phyloP scores from a whole-genome alignment of 2,797 vertebrate species.

The Margarornis squamiger region DNA sequence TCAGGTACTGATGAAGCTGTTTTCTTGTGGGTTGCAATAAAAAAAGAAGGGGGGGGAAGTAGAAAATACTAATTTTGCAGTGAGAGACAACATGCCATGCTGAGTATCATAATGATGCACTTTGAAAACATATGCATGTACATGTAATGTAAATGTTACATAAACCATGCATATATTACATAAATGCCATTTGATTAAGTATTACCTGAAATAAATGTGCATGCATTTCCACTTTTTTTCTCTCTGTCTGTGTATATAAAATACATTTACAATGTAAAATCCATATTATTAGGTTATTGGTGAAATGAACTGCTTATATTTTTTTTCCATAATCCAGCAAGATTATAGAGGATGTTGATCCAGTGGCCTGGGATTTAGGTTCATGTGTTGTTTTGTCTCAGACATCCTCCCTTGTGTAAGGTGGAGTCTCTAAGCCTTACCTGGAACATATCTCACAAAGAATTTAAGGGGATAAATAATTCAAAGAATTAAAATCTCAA shows the following conservation, averaged over 20 bases:
- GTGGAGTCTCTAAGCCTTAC: neutral
- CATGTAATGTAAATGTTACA: neutral
- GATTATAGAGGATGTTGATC: neutral
- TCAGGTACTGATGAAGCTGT: slow-evolving; percentile 40
- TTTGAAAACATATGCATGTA: neutral
- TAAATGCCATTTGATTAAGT: neutral
- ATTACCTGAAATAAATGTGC: neutral
- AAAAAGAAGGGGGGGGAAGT: neutral
- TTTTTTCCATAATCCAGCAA: neutral
- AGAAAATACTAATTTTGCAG: slow-evolving; percentile 10
- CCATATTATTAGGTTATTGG: neutral
- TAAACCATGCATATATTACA: neutral
- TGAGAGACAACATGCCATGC: neutral
- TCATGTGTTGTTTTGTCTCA: neutral
- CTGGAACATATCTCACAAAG: neutral
- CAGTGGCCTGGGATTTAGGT: neutral
- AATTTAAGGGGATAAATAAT: neutral
- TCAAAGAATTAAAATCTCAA: neutral
- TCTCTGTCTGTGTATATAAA: neutral
- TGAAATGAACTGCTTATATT: neutral
- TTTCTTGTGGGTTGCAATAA: slow-evolving; percentile 28
- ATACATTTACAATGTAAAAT: neutral
- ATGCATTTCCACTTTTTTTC: neutral
- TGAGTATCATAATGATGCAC: neutral
- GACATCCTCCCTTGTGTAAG: neutral